phyloP scores from a whole-genome alignment of 2,888 invertebrate species.

The Cerastis rubricosa region DNA sequence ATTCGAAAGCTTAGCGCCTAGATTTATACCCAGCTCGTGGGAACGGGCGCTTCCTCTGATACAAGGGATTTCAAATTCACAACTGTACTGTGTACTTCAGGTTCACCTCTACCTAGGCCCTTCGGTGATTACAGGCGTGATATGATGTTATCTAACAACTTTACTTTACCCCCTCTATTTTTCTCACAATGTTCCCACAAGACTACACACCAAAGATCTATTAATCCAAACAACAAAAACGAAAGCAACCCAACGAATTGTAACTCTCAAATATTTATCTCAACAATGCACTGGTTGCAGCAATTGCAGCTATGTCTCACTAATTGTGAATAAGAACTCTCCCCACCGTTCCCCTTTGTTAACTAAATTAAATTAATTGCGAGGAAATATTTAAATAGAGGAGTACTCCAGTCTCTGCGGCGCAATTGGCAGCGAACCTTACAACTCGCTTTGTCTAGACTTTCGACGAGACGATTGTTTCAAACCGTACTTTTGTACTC shows the following conservation, averaged over 20 bases:
- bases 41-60: background rate
- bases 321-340: conserved; percentile 84
- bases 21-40: background rate
- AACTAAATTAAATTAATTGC: conserved; percentile 88
- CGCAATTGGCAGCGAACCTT: conserved; percentile 84
- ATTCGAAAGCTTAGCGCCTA: background rate
- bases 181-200: conserved; percentile 2
- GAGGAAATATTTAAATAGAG: conserved; percentile 88
- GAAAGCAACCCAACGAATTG: conserved; percentile 65
- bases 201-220: conserved; percentile 49
- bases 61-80: background rate
- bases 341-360: conserved; percentile 81
- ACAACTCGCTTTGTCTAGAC: conserved; percentile 85
- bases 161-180: background rate
- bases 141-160: background rate
- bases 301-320: conserved; percentile 83
- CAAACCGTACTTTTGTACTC: conserved; percentile 71
- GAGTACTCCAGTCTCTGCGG: conserved; percentile 74
- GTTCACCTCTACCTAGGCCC: background rate
- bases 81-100: background rate
- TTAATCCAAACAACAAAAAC: conserved; percentile 50
- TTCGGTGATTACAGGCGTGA: background rate
- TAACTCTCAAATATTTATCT: conserved; percentile 68
- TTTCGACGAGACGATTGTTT: conserved; percentile 77
- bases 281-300: conserved; percentile 72